These are phyloP conservation scores for Tadarida brasiliensis DNA, from an alignment of 2,797 vertebrate species.

Conservation along the genomic window DNA sequence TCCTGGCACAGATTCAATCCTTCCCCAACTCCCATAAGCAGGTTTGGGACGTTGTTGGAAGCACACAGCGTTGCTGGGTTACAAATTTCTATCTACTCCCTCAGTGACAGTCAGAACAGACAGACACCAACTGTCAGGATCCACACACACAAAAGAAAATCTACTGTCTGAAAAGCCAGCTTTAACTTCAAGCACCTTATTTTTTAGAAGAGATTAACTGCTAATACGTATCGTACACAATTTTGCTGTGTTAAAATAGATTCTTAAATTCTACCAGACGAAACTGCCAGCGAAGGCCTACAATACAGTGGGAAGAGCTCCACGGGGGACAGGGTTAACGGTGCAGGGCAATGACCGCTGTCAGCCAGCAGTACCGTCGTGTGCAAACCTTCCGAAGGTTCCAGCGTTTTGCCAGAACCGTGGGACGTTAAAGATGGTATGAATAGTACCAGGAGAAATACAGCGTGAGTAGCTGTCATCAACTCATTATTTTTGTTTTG, in stretches of 20 bases:
- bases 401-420: neutral
- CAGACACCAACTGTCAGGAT: neutral
- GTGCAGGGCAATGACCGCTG: fast-evolving
- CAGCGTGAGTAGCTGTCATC: neutral
- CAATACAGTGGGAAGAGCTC: neutral
- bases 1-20: slow-evolving; percentile 72
- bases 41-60: slow-evolving; percentile 68
- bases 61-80: slow-evolving; percentile 71
- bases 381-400: neutral
- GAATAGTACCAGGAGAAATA: neutral
- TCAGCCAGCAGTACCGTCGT: fast-evolving
- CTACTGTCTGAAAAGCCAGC: neutral
- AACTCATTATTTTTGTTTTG: neutral
- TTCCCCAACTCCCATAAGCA: slow-evolving; percentile 59
- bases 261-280: neutral
- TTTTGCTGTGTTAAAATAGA: neutral
- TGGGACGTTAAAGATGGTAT: fast-evolving
- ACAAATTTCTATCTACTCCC: slow-evolving; percentile 77
- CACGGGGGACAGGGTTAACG: neutral
- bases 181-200: neutral
- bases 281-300: neutral
- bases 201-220: neutral
- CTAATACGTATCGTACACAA: neutral
- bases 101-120: slow-evolving; percentile 35
- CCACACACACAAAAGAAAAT: neutral